These are phyloP conservation scores for Mimas tiliae DNA, from an alignment of 2,888 invertebrate species.

Conservation along the genomic window DNA sequence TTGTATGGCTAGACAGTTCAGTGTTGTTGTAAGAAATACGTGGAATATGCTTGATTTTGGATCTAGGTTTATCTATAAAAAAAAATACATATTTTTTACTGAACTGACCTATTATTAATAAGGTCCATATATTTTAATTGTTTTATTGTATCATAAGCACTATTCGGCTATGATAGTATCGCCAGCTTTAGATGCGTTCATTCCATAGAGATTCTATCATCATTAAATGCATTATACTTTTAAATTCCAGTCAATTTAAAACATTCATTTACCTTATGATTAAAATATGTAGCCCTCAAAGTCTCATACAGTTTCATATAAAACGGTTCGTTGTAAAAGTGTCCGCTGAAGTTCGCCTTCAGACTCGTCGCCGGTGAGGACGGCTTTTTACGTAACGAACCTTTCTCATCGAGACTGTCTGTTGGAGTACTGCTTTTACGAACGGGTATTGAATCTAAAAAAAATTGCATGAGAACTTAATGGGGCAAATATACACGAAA, in stretches of 20 bases:
- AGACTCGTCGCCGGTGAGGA: conserved; percentile 58
- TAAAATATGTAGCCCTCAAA: conserved; percentile 92
- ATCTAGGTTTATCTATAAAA: conserved; percentile 89
- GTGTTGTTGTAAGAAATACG: conserved; percentile 85
- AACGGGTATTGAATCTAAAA: conserved; percentile 57
- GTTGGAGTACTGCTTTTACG: conserved; percentile 55
- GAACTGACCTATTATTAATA: too few species aligned
- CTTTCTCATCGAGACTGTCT: conserved; percentile 67
- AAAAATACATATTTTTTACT: conserved; percentile 5
- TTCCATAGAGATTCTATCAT: too few species aligned
- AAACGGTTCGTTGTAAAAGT: conserved; percentile 89
- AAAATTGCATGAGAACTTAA: neutral
- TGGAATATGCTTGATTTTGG: conserved; percentile 90
- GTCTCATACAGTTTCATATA: conserved; percentile 94
- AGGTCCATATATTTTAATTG: conserved; percentile 39
- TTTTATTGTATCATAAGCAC: too few species aligned
- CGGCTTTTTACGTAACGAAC: conserved; percentile 61
- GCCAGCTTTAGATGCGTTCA: neutral
- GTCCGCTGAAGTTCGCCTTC: conserved; percentile 81
- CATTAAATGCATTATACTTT: too few species aligned
- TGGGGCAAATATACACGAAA: too few species aligned
- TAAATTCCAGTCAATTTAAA: too few species aligned
- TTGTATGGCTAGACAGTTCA: conserved; percentile 88
- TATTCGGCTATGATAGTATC: too few species aligned
- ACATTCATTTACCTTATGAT: conserved; percentile 95